A percentile compares a stretch with the other conserved stretches of the same genome.
These are phyloP conservation scores for Neodon shergylaensis DNA, from an alignment of 2,113 vertebrate species.

Conservation along the genomic window DNA sequence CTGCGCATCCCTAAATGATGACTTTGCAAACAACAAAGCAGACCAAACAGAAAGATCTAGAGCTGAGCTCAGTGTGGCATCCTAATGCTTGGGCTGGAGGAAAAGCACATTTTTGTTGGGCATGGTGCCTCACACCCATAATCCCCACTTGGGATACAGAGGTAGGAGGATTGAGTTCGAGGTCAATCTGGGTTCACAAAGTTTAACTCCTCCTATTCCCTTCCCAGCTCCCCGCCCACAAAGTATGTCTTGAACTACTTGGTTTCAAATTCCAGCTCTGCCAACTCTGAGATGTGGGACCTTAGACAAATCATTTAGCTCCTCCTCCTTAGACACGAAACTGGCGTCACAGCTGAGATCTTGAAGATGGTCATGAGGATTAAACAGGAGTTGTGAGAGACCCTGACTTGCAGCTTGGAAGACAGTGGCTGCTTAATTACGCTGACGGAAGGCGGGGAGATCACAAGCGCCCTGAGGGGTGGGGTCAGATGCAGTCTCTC, in stretches of 20 bases:
- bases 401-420: not conserved
- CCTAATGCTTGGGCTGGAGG: not conserved
- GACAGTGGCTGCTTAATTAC: not conserved
- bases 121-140: not conserved
- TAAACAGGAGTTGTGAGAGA: not conserved
- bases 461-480: not conserved
- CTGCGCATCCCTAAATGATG: not conserved
- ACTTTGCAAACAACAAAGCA: not conserved
- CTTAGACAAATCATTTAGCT: not conserved
- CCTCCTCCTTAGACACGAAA: not conserved
- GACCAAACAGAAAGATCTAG: not conserved
- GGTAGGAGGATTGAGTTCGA: not conserved
- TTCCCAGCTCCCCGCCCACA: not conserved
- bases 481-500: not conserved
- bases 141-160: not conserved
- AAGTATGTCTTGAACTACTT: not conserved
- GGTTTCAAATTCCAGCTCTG: not conserved
- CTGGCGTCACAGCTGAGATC: not conserved
- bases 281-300: not conserved
- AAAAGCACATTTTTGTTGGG: not conserved
- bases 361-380: not conserved
- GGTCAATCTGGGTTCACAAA: not conserved
- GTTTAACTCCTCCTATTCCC: fast-evolving
- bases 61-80: not conserved
- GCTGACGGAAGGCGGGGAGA: not conserved